These are phyloP conservation scores for Heloderma charlesbogerti DNA, from an alignment of 2,113 vertebrate genomes.

Conservation along the genomic window DNA sequence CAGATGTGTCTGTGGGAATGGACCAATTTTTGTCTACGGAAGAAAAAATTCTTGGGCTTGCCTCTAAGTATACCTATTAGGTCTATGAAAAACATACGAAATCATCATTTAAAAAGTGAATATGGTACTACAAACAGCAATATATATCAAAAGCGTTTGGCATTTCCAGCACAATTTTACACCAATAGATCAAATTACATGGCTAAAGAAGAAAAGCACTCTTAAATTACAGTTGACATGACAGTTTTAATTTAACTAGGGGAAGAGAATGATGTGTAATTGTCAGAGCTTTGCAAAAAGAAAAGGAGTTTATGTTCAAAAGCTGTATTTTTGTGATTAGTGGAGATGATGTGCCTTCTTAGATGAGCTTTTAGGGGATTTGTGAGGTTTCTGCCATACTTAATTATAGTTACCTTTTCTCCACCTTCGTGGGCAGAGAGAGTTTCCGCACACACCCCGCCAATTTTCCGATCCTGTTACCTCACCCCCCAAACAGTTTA, in stretches of 20 bases:
- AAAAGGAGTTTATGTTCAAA: conserved; percentile 23
- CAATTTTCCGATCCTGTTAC: background rate
- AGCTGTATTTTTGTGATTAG: conserved; percentile 37
- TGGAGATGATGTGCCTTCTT: conserved; percentile 33
- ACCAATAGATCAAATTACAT: background rate
- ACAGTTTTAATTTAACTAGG: background rate
- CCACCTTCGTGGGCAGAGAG: background rate
- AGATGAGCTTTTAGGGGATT: conserved; percentile 1
- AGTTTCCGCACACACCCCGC: background rate
- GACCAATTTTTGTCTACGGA: background rate
- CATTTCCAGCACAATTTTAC: background rate
- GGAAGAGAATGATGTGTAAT: background rate
- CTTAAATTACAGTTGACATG: background rate
- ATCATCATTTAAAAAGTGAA: background rate
- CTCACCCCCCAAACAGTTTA: background rate
- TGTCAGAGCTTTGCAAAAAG: conserved; percentile 43
- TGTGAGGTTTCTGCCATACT: conserved; percentile 27
- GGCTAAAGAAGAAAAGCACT: conserved; percentile 16
- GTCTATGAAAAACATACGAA: background rate
- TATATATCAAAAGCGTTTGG: background rate
- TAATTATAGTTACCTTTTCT: conserved; percentile 26
- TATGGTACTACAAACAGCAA: too few species aligned
- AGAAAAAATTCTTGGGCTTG: background rate
- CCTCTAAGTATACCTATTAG: background rate
- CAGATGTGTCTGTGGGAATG: rapidly evolving